Conservation (phyloP, 2,113 vertebrate species). For the Petrocephalus zakoni region DNA sequence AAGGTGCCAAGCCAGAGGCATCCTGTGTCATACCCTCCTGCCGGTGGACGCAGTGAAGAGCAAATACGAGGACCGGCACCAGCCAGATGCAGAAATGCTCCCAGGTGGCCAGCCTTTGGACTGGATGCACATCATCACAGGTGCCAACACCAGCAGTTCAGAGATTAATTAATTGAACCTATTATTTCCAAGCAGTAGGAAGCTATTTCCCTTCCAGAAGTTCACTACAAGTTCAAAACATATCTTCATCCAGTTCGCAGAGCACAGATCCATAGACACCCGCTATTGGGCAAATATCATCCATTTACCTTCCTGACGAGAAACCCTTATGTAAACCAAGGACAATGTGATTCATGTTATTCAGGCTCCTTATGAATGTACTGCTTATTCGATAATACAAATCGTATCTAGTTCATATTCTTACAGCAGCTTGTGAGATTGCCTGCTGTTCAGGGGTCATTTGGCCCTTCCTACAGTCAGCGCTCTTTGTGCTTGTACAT, state of each 20-base stretch:
- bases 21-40: neutral
- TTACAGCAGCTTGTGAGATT: neutral
- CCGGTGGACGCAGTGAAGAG: neutral
- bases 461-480: neutral
- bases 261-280: neutral
- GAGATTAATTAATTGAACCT: neutral
- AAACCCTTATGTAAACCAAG: neutral
- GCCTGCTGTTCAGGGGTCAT: neutral
- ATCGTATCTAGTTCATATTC: neutral
- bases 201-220: neutral
- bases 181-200: neutral
- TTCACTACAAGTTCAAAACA: neutral
- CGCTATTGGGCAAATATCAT: neutral
- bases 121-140: neutral
- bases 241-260: neutral
- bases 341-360: neutral
- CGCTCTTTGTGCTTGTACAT: neutral
- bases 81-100: neutral
- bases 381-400: neutral
- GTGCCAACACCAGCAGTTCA: neutral
- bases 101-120: neutral
- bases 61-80: neutral
- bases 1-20: neutral
- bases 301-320: constrained; percentile 3
- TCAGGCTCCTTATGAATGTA: neutral